A percentile compares a stretch with the other conserved stretches of the same genome.
Conservation (phyloP, 2,888 invertebrate species). For the Drosophila bunnanda region DNA sequence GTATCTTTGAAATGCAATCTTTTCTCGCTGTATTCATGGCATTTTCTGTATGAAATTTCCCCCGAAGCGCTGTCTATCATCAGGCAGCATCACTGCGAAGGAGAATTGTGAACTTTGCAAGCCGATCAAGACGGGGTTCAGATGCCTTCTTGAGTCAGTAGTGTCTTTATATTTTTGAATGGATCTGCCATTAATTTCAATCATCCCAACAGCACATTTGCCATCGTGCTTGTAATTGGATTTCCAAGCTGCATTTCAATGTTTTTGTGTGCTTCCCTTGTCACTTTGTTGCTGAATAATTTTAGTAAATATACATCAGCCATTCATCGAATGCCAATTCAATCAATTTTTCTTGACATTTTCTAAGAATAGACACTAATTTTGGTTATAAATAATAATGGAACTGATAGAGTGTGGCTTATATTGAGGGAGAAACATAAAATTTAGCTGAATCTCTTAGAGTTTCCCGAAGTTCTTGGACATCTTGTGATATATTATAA, state of each 20-base stretch:
- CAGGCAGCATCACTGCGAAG: constrained; percentile 44
- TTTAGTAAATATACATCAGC: constrained; percentile 15
- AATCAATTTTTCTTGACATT: constrained; percentile 55
- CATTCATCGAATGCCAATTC: constrained; percentile 48
- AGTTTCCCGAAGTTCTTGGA: not conserved
- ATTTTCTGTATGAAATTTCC: constrained; percentile 64
- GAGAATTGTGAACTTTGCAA: constrained; percentile 51
- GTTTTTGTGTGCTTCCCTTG: constrained; percentile 16
- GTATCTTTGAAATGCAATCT: constrained; percentile 40
- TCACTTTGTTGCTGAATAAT: constrained; percentile 41
- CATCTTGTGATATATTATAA: too few species aligned
- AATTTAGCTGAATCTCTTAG: not conserved
- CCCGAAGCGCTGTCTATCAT: constrained; percentile 73
- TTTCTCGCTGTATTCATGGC: constrained; percentile 45
- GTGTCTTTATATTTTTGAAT: constrained; percentile 34
- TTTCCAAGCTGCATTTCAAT: constrained; percentile 8
- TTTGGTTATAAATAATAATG: constrained; percentile 40
- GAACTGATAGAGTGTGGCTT: not conserved
- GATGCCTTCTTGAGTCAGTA: constrained; percentile 41
- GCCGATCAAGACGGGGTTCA: constrained; percentile 30
- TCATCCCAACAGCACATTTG: constrained; percentile 43
- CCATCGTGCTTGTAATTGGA: constrained; percentile 45
- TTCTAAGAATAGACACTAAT: constrained; percentile 41
- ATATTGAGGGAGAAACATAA: too few species aligned
- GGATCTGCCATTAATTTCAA: constrained; percentile 54